These are phyloP conservation scores for Recurvirostra avosetta DNA, from an alignment of 2,113 vertebrate species.

Conservation along the genomic window DNA sequence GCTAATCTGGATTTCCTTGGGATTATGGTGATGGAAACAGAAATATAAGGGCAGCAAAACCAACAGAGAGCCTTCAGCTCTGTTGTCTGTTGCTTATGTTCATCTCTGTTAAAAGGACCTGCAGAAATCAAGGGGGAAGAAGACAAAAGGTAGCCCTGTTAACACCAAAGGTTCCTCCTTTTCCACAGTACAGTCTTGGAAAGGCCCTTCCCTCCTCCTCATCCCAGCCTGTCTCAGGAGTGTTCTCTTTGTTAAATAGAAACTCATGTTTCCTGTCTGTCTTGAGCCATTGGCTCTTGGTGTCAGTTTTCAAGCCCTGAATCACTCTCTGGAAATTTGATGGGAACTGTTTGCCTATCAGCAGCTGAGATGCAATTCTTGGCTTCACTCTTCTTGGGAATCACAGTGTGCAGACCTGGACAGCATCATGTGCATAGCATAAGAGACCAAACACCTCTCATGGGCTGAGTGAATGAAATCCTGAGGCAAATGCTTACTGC, in stretches of 20 bases:
- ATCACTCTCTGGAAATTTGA: not conserved
- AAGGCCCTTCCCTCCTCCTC: not conserved
- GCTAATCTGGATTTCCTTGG: not conserved
- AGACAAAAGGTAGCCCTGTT: not conserved
- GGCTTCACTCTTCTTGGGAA: not conserved
- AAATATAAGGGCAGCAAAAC: not conserved
- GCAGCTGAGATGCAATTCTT: constrained; percentile 8
- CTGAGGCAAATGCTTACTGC: not conserved
- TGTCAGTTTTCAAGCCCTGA: not conserved
- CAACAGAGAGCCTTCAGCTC: not conserved
- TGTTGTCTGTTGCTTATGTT: not conserved
- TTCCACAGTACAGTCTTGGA: not conserved
- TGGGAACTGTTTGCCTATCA: constrained; percentile 4
- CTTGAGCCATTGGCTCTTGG: not conserved
- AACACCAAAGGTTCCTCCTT: not conserved
- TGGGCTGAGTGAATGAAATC: not conserved
- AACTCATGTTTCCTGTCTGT: constrained; percentile 32
- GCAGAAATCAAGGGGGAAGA: not conserved
- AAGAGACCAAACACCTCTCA: not conserved
- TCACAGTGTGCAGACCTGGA: not conserved
- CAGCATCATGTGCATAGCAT: not conserved
- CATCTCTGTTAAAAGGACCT: not conserved
- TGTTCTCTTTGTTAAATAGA: not conserved
- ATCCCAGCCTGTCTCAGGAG: not conserved
- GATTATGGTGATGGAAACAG: not conserved